A percentile compares a stretch with the other conserved stretches of the same genome.
These are phyloP conservation scores for Thoracochromis brauschi DNA, from an alignment of 2,113 vertebrate species.

Conservation along the genomic window DNA sequence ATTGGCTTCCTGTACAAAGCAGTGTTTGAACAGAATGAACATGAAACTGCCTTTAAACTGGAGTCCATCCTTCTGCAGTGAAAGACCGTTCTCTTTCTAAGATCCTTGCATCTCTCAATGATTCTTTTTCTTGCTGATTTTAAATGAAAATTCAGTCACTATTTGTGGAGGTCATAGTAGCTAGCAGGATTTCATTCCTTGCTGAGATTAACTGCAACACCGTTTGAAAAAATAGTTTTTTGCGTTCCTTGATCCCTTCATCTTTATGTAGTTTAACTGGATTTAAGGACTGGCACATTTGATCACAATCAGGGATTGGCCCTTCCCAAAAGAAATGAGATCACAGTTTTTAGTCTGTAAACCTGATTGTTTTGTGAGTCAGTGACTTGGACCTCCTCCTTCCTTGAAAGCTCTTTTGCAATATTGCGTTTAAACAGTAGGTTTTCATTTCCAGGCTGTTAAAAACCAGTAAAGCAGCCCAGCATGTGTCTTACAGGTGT, in stretches of 20 bases:
- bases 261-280: background rate
- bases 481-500: background rate
- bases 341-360: background rate
- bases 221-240: rapidly evolving
- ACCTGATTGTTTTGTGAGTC: background rate
- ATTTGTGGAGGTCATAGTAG: background rate
- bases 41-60: background rate
- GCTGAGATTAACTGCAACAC: background rate
- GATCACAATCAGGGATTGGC: background rate
- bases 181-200: background rate
- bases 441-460: background rate
- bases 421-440: background rate
- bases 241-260: background rate
- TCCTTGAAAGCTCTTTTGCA: background rate
- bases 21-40: background rate
- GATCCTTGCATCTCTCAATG: background rate
- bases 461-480: background rate
- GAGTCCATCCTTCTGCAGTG: background rate
- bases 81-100: background rate
- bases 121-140: background rate
- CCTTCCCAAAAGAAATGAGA: background rate
- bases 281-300: background rate
- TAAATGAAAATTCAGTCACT: background rate
- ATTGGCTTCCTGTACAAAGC: background rate
- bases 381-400: background rate